Base-by-base conservation (phyloP, 2,113 vertebrate species). In the Stercorarius parasiticus region DNA sequence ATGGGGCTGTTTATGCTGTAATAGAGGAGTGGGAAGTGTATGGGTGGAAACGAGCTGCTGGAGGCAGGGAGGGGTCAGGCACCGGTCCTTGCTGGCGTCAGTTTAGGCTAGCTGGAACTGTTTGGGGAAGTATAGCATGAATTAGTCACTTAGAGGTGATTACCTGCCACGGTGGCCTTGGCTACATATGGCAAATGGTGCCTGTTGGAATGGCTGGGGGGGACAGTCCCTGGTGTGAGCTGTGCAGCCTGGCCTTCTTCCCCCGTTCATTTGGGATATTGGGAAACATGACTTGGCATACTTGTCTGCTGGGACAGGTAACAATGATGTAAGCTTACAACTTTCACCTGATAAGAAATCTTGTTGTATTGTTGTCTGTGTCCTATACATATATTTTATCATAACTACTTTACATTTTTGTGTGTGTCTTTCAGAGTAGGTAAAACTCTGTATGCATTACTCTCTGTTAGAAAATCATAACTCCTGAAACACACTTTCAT, bases 311-410 rank as follows among this genome's bases (percentile, higher is more conserved):
- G 22, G 55, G 86, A 58, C 26, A 43, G 11, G 56, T 17, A 5
- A 7, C 42, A 27, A 2, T 16, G 93, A 38, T 25, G n/a, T 6
- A 36, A 79, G 50, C 10, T 12, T 40, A 25, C 47, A 49, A 0
- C 86, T 71, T 66, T 79, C 30, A 62, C 47, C 25, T 64, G 65
- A 14, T 42, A 6, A 19, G 40, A 23, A 50, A 58, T 29, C 30
- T 20, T 50, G 34, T 32, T n/a, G 64, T 7, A 0, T 14, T 64
- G 38, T 66, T 3, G 3, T 26, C 42, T 65, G 58, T 83, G 21
- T 20, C 58, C 19, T 20, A 1, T 5, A 4, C 3, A 4, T 45
- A 13, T 17, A 11, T 64, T 12, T 34, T 82, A 0, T 11, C 17
- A 5, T 4, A 61, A 62, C 25, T 27, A 5, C 40, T 43, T 52